Conservation (phyloP, 2,797 vertebrate species). For the Scomberomorus guttatus region DNA sequence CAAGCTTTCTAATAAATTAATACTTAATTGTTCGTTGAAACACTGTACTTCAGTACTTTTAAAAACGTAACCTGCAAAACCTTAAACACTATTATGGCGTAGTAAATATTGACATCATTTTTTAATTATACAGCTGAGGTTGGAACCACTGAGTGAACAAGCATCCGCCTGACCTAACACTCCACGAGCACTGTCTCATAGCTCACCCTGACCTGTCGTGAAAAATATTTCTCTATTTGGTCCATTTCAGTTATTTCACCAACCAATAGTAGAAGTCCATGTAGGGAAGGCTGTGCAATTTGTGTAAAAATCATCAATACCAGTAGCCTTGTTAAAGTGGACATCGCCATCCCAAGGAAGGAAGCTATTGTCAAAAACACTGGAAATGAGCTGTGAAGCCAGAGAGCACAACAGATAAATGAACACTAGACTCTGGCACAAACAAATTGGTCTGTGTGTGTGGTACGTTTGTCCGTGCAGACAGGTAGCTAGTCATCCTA, state of each 20-base stretch:
- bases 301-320: not conserved
- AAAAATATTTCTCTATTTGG: not conserved
- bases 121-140: not conserved
- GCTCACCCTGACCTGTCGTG: not conserved
- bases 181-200: not conserved
- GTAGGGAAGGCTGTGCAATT: not conserved
- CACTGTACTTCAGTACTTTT: not conserved
- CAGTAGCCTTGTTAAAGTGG: not conserved
- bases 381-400: not conserved
- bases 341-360: conserved; percentile 3
- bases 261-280: not conserved
- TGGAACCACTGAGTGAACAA: not conserved
- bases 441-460: not conserved
- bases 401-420: not conserved
- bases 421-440: not conserved
- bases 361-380: not conserved
- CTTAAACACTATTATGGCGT: not conserved
- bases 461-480: not conserved
- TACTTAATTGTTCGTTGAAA: not conserved
- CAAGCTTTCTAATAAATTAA: not conserved
- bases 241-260: not conserved
- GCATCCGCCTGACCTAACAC: not conserved
- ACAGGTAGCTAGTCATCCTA: conserved; percentile 22
- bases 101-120: conserved; percentile 44
- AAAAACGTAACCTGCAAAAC: not conserved